These are phyloP conservation scores for Hormiphora californensis DNA, from an alignment of 37 sponge, comb jelly and placozoan genomes.

Conservation along the genomic window DNA sequence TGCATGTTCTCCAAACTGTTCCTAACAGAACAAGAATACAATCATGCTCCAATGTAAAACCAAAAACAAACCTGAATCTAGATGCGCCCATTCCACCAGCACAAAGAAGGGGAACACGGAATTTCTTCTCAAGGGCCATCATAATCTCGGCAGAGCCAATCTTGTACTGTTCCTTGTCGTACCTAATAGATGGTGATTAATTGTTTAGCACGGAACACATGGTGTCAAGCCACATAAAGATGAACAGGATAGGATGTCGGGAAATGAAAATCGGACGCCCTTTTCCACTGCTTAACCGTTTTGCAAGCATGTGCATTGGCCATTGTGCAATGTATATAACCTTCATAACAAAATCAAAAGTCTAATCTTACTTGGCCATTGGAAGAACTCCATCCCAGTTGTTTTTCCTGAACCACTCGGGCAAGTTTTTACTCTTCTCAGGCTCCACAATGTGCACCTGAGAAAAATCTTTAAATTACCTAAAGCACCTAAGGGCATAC, in stretches of 20 bases:
- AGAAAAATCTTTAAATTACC: no score
- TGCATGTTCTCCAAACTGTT: no score
- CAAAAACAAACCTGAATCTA: background rate
- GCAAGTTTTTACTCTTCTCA: constrained; percentile 5
- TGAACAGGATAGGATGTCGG: background rate
- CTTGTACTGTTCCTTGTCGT: constrained; percentile 53
- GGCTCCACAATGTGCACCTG: constrained; percentile 38
- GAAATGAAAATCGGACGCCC: no score
- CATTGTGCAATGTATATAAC: no score
- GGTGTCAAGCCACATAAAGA: background rate
- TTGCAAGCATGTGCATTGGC: no score
- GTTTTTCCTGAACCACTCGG: constrained; percentile 42
- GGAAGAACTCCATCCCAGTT: constrained; percentile 51
- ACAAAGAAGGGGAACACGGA: background rate
- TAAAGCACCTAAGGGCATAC: no score
- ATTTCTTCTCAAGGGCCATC: constrained; percentile 54
- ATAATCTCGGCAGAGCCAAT: constrained; percentile 40
- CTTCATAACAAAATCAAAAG: no score
- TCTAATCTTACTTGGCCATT: constrained; percentile 50
- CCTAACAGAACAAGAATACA: no score
- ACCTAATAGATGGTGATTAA: background rate
- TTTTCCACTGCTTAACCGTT: no score
- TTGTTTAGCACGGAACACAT: background rate
- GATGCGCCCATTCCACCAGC: constrained; percentile 5
- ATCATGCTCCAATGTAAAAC: no score